Conservation (phyloP, 2,113 vertebrate genomes). For the Mormyrus lacerda region DNA sequence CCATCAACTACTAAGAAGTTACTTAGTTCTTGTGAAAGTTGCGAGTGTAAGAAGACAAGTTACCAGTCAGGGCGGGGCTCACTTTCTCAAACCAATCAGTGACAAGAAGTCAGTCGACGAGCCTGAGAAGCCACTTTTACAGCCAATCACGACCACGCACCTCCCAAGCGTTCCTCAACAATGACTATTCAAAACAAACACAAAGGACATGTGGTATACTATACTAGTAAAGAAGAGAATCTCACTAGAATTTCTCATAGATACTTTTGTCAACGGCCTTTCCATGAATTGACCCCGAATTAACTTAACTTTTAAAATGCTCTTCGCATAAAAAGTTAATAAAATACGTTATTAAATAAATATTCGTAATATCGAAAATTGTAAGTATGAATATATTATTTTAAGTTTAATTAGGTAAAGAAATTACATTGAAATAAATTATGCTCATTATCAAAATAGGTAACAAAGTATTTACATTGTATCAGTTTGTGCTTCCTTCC, state of each 20-base stretch:
- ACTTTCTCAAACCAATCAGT: slow-evolving; percentile 61
- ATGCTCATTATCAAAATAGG: background rate
- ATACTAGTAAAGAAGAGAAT: slow-evolving; percentile 28
- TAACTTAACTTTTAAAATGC: background rate
- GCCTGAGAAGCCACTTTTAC: slow-evolving; percentile 39
- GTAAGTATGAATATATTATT: background rate
- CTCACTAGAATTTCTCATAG: background rate
- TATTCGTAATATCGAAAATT: background rate
- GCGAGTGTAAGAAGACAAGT: slow-evolving; percentile 62
- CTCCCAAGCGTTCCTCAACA: slow-evolving; percentile 42
- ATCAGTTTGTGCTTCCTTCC: background rate
- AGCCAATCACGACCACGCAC: slow-evolving; percentile 58
- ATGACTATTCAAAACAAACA: slow-evolving; percentile 48
- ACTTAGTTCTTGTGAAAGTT: slow-evolving; percentile 64
- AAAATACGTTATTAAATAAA: background rate
- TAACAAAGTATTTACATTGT: background rate
- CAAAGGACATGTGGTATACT: slow-evolving; percentile 47
- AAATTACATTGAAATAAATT: background rate
- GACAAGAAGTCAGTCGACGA: slow-evolving; percentile 32
- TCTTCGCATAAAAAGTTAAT: background rate
- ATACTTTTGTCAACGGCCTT: background rate
- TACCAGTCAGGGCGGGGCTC: slow-evolving; percentile 44
- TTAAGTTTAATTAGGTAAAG: background rate
- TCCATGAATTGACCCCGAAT: background rate
- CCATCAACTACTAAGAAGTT: slow-evolving; percentile 42